phyloP scores from a whole-genome alignment of 2,888 invertebrate species.

The Macropis europaea region DNA sequence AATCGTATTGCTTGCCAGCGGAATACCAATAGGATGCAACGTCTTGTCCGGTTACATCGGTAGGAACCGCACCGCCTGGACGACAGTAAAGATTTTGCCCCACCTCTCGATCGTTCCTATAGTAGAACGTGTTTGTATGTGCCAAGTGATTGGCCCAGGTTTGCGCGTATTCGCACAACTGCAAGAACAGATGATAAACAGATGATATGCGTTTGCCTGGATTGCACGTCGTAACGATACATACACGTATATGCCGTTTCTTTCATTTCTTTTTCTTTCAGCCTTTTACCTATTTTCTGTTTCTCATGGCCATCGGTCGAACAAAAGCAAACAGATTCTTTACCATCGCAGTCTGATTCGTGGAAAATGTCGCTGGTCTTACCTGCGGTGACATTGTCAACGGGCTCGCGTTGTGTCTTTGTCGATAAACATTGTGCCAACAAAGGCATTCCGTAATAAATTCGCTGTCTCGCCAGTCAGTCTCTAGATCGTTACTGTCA shows the following conservation, averaged over 20 bases:
- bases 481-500: constrained; percentile 86
- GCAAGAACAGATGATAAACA: constrained; percentile 63
- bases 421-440: constrained; percentile 92
- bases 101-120: constrained; percentile 88
- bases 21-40: constrained; percentile 92
- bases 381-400: constrained; percentile 89
- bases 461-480: constrained; percentile 90
- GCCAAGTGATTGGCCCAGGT: constrained; percentile 94
- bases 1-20: constrained; percentile 88
- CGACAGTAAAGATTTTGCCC: constrained; percentile 91
- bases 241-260: too few relatives aligned
- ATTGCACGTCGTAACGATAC: neutral
- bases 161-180: constrained; percentile 91
- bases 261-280: too few relatives aligned
- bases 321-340: neutral
- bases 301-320: too few relatives aligned
- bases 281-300: too few relatives aligned
- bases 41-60: constrained; percentile 89
- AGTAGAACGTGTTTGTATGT: constrained; percentile 89
- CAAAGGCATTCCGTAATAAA: constrained; percentile 90
- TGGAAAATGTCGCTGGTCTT: constrained; percentile 51
- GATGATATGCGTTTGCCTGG: neutral
- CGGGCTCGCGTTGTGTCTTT: constrained; percentile 87
- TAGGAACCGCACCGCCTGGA: constrained; percentile 85
- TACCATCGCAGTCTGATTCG: neutral